Evolutionary conservation across 2,888 invertebrate genomes (phyloP).

Genomic region (Dynastes maya): DNA sequence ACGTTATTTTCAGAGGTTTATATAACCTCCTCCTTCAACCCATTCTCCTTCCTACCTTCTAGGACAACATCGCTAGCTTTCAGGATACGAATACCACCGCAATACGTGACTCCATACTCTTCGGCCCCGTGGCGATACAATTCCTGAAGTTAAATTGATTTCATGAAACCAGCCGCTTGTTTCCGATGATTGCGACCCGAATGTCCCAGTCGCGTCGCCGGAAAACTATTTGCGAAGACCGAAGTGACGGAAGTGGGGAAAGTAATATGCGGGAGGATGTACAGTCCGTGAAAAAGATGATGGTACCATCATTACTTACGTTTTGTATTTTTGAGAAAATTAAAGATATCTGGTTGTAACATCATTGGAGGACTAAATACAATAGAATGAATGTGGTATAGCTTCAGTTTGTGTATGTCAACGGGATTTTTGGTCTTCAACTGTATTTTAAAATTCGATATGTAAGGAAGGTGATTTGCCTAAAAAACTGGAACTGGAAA

Average conservation of each 20-base stretch:
- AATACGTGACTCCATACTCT: slow-evolving; percentile 59
- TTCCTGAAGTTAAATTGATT: slow-evolving; percentile 58
- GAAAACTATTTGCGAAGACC: slow-evolving; percentile 38
- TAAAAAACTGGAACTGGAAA: too few species aligned
- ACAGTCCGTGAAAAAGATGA: not conserved
- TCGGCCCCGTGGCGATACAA: slow-evolving; percentile 55
- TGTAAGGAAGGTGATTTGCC: too few species aligned
- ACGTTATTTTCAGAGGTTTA: too few species aligned
- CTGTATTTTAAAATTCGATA: too few species aligned
- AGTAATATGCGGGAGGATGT: not conserved
- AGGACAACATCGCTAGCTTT: too few species aligned
- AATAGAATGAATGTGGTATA: too few species aligned
- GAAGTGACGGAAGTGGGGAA: not conserved
- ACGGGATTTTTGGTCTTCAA: too few species aligned
- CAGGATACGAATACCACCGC: slow-evolving; percentile 40
- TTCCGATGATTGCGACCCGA: slow-evolving; percentile 53
- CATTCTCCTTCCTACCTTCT: too few species aligned
- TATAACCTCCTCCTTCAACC: too few species aligned
- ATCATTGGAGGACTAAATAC: too few species aligned
- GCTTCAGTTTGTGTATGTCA: too few species aligned
- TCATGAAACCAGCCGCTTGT: slow-evolving; percentile 58
- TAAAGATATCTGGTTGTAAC: too few species aligned
- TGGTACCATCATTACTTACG: not conserved
- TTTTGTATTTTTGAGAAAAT: not conserved
- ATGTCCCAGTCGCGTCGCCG: slow-evolving; percentile 26